phyloP scores from a whole-genome alignment of 1,140 invertebrate genomes.

The Anagrus nilaparvatae region DNA sequence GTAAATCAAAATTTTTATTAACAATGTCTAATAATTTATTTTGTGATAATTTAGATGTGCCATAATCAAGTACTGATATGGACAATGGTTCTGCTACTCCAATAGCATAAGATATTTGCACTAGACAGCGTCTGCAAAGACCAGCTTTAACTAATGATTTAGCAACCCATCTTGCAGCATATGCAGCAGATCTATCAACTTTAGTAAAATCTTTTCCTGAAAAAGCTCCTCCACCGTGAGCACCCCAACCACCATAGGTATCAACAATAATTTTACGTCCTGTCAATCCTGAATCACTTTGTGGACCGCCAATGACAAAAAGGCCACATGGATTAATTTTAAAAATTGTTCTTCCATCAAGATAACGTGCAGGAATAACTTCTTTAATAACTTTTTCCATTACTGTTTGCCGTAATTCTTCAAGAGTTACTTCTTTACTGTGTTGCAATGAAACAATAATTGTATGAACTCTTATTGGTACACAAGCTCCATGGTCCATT shows the following conservation, averaged over 20 bases:
- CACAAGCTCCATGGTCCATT: constrained; percentile 77
- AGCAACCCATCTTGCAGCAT: constrained; percentile 94
- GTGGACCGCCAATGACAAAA: constrained; percentile 92
- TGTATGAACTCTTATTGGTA: constrained; percentile 90
- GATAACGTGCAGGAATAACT: constrained; percentile 85
- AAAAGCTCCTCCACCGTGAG: constrained; percentile 95
- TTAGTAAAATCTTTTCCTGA: constrained; percentile 96
- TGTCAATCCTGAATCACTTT: constrained; percentile 90
- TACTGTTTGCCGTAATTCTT: constrained; percentile 75
- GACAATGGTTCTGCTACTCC: constrained; percentile 93
- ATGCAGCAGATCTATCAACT: constrained; percentile 92
- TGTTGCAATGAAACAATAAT: constrained; percentile 96
- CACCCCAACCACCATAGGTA: constrained; percentile 97
- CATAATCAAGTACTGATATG: constrained; percentile 93
- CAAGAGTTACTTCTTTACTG: constrained; percentile 81
- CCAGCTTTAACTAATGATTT: constrained; percentile 87
- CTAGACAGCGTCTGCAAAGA: constrained; percentile 82
- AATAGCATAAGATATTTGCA: constrained; percentile 94
- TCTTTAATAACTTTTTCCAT: constrained; percentile 86
- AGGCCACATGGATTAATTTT: constrained; percentile 96
- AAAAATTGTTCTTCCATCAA: constrained; percentile 86
- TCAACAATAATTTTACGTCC: constrained; percentile 97
- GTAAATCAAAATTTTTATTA: constrained; percentile 92
- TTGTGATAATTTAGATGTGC: constrained; percentile 82
- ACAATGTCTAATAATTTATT: constrained; percentile 83